Evolutionary conservation across 92 coral and sea anemone species (phyloP).

Genomic region (Bergia puertoricense): DNA sequence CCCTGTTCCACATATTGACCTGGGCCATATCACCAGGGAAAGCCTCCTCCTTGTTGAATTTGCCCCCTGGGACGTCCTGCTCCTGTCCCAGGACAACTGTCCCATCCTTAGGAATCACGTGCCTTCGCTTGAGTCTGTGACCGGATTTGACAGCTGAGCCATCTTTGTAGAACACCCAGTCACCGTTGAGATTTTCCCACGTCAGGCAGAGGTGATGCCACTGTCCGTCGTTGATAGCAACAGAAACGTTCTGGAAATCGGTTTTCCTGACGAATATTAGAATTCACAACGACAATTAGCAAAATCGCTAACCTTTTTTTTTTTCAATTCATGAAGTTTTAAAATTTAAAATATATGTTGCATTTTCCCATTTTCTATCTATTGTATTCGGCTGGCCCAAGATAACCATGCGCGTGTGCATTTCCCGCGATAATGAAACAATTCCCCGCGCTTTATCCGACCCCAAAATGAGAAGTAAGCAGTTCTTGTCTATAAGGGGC

Average conservation of each 20-base stretch:
- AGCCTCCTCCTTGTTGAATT: constrained; percentile 33
- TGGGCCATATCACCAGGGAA: constrained; percentile 32
- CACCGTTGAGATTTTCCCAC: constrained; percentile 34
- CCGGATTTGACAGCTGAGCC: constrained; percentile 28
- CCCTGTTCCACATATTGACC: constrained; percentile 38
- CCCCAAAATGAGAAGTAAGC: too few relatives aligned
- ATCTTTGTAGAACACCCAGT: constrained; percentile 40
- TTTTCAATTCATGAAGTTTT: too few relatives aligned
- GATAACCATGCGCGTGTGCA: too few relatives aligned
- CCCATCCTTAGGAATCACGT: constrained; percentile 38
- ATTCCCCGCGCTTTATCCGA: too few relatives aligned
- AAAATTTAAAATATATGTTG: too few relatives aligned
- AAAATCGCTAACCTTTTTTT: too few relatives aligned
- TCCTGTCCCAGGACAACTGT: constrained; percentile 41
- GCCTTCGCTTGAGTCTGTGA: constrained; percentile 18
- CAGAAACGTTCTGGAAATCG: constrained; percentile 34
- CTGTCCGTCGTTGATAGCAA: constrained; percentile 32
- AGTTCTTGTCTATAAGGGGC: too few relatives aligned
- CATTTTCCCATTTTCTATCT: too few relatives aligned
- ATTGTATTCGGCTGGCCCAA: too few relatives aligned
- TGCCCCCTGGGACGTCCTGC: constrained; percentile 36
- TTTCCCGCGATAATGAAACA: too few relatives aligned
- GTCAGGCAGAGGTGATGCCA: constrained; percentile 42
- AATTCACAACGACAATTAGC: background rate
- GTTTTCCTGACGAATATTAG: constrained; percentile 17